Evolutionary conservation across 2,797 vertebrate species (phyloP), one percentile per base, ranked within the genome.

Genomic region (Acomys russatus): DNA sequence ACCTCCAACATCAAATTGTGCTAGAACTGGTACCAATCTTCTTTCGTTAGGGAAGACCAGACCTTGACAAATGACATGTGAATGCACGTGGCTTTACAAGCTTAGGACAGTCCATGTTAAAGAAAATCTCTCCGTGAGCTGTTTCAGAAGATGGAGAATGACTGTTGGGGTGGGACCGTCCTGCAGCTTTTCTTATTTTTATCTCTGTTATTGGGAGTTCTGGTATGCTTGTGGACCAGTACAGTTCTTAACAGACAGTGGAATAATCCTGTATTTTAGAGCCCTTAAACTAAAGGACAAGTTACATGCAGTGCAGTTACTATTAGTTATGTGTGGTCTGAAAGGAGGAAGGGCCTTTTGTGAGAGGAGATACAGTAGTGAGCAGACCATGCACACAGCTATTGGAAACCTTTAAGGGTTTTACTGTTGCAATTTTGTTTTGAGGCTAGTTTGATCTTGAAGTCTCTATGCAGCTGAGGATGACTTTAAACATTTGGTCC

Each of bases 31-130:
- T 8, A 82, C 44, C 35, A 49, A 25, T 63, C 35, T 66, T 91
- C 89, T 61, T 71, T 94, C 30, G 25, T 63, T 23, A 51, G 61
- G 66, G 76, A 96, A 82, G 94, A 93, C 38, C 49, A 18, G 23
- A 2, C 3, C 68, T 95, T 88, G 64, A 77, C 35, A 66, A 83
- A 49, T 49, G 73, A 14, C 33, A 59, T 88, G 63, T 70, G 30
- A 82, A 35, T 79, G 6, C 59, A 66, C 6, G 2, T 38, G 33
- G n/a, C 71, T 93, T 79, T 59, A 17, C 3, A 74, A 71, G 1
- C 7, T 78, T 68, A 49, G 28, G 18, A 6, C n/a, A 59, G 68
- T 87, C 4, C 4, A 23, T 76, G 30, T 28, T 68, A 66, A 76
- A 77, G 25, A 83, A 76, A 89, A 88, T 15, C 85, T 35, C 17